These are phyloP conservation scores for Pantherophis vulpinus DNA, from an alignment of 2,797 vertebrate genomes.

Conservation along the genomic window DNA sequence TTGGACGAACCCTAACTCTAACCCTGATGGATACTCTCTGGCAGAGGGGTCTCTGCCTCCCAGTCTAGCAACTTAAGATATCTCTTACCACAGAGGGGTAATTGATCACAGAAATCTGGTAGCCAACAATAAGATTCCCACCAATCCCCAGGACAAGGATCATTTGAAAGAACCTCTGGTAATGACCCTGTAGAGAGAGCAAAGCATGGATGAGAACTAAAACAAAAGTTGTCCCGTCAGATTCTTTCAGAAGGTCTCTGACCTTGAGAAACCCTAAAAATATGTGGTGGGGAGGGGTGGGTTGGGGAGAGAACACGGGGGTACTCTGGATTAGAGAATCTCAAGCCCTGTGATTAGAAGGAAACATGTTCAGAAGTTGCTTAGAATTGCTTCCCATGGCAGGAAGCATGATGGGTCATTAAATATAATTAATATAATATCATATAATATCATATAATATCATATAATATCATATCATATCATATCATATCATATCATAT, in stretches of 20 bases:
- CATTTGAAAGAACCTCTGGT: slow-evolving; percentile 62
- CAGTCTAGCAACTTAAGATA: not conserved
- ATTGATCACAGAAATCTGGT: slow-evolving; percentile 69
- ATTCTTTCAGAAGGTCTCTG: not conserved
- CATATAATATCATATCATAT: not conserved
- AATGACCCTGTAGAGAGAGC: slow-evolving; percentile 54
- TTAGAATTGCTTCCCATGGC: not conserved
- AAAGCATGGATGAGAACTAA: not conserved
- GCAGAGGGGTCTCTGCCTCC: not conserved
- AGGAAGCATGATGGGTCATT: not conserved
- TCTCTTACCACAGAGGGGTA: slow-evolving; percentile 69
- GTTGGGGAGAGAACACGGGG: not conserved
- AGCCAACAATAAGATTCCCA: slow-evolving; percentile 75
- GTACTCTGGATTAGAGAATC: not conserved
- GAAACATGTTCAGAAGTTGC: not conserved
- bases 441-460: not conserved
- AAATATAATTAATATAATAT: too few relatives aligned
- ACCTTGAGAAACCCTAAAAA: not conserved
- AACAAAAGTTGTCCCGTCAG: not conserved
- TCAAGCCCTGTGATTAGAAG: not conserved
- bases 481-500: not conserved
- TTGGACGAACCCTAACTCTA: not conserved
- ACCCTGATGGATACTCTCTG: not conserved
- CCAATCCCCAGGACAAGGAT: slow-evolving; percentile 68
- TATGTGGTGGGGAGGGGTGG: too few relatives aligned